These are phyloP conservation scores for Drosophila mauritiana DNA, from an alignment of 1,140 invertebrate species.

Conservation along the genomic window DNA sequence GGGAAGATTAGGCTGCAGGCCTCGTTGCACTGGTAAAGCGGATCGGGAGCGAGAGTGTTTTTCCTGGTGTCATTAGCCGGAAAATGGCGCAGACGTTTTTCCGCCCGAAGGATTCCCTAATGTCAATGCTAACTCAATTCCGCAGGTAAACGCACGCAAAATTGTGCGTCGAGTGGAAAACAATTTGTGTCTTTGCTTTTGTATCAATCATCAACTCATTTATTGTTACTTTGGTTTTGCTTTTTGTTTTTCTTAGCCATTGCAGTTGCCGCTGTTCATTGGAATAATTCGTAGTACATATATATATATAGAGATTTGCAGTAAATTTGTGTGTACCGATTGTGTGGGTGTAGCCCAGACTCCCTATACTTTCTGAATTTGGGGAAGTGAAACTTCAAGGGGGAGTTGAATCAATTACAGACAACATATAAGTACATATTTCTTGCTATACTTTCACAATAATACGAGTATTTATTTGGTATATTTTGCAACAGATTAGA, in stretches of 20 bases:
- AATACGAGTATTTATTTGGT: slow-evolving; percentile 74
- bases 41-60: slow-evolving; percentile 64
- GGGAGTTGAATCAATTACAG: slow-evolving; percentile 48
- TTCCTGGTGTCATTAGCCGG: slow-evolving; percentile 81
- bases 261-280: slow-evolving; percentile 45
- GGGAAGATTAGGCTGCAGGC: slow-evolving; percentile 45
- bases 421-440: slow-evolving; percentile 68
- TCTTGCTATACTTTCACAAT: slow-evolving; percentile 68
- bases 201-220: slow-evolving; percentile 81
- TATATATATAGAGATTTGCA: slow-evolving; percentile 54
- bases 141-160: slow-evolving; percentile 68
- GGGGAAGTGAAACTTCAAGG: not conserved
- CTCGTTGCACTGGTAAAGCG: slow-evolving; percentile 65
- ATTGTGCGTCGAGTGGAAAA: slow-evolving; percentile 61
- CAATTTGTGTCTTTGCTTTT: slow-evolving; percentile 51
- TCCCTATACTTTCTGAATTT: slow-evolving; percentile 2
- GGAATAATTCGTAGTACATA: slow-evolving; percentile 56
- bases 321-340: slow-evolving; percentile 49
- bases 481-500: slow-evolving; percentile 67
- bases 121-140: slow-evolving; percentile 56
- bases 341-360: slow-evolving; percentile 22
- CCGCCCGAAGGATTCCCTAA: slow-evolving; percentile 52
- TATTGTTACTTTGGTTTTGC: slow-evolving; percentile 67
- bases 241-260: slow-evolving; percentile 31
- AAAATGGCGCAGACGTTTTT: slow-evolving; percentile 67